These are phyloP conservation scores for Belgica antarctica DNA, from an alignment of 2,888 invertebrate genomes.

Conservation along the genomic window DNA sequence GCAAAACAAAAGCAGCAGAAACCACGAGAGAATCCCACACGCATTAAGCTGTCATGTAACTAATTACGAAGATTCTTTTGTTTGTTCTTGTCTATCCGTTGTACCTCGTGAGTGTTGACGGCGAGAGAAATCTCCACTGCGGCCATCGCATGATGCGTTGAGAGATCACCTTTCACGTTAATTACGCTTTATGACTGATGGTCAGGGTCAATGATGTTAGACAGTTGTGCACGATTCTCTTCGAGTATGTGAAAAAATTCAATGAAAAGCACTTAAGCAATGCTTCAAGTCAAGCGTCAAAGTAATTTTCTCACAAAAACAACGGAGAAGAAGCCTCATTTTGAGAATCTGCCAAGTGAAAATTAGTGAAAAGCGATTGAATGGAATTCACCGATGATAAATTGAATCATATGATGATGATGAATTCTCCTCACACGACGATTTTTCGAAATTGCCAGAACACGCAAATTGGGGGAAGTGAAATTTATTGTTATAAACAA, in stretches of 20 bases:
- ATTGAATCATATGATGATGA: not conserved
- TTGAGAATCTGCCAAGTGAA: too few relatives aligned
- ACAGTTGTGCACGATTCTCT: not conserved
- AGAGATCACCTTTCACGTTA: not conserved
- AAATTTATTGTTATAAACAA: too few relatives aligned
- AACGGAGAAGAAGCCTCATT: not conserved
- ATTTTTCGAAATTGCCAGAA: not conserved
- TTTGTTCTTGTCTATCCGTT: slow-evolving; percentile 7
- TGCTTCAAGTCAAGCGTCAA: slow-evolving; percentile 3
- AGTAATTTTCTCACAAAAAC: not conserved
- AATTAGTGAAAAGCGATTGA: not conserved
- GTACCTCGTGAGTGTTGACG: not conserved
- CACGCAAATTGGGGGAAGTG: too few relatives aligned
- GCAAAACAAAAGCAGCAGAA: too few relatives aligned
- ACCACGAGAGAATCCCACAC: not conserved
- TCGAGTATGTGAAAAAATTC: not conserved
- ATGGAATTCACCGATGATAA: not conserved
- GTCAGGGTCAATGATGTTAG: slow-evolving; percentile 35
- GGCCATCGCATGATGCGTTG: slow-evolving; percentile 7
- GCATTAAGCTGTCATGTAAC: not conserved
- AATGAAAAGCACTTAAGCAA: not conserved
- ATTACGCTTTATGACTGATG: slow-evolving; percentile 16
- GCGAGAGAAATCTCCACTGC: not conserved
- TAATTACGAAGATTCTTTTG: not conserved
- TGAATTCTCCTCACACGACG: not conserved